Conservation (phyloP, 2,797 vertebrate genomes). For the Myotis pilosus region DNA sequence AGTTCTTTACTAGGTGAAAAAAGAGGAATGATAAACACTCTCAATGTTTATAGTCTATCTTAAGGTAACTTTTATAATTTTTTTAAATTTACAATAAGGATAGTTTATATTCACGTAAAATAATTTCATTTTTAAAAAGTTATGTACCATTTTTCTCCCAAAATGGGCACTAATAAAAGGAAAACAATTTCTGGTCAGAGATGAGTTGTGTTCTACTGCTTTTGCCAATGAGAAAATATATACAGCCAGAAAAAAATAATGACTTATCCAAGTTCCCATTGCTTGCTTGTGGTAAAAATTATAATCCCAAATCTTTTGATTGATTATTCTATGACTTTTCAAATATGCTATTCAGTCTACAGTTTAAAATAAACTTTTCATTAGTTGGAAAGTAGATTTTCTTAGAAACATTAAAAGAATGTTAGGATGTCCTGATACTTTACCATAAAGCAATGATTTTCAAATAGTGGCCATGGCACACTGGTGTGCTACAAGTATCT, state of each 20-base stretch:
- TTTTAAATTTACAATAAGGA: not conserved
- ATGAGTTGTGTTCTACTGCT: not conserved
- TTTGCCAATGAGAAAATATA: not conserved
- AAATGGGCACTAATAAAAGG: not conserved
- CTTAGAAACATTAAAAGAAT: not conserved
- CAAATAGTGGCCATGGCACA: not conserved
- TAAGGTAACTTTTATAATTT: not conserved
- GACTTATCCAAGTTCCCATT: not conserved
- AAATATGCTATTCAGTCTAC: not conserved
- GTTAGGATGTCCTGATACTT: not conserved
- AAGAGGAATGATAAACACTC: not conserved
- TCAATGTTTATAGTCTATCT: not conserved
- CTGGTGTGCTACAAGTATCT: not conserved
- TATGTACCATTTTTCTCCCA: not conserved
- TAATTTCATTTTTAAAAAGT: not conserved
- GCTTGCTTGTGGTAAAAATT: not conserved
- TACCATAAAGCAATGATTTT: not conserved
- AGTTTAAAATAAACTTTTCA: not conserved
- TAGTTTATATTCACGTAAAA: not conserved
- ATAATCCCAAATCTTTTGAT: not conserved
- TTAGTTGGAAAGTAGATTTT: not conserved
- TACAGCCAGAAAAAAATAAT: not conserved
- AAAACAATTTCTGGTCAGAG: not conserved
- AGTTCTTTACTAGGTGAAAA: not conserved
- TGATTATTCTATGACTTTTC: not conserved